Evolutionary conservation across 2,888 invertebrate genomes (phyloP), one percentile per base, ranked within the genome.

Genomic region (Rapana venosa): DNA sequence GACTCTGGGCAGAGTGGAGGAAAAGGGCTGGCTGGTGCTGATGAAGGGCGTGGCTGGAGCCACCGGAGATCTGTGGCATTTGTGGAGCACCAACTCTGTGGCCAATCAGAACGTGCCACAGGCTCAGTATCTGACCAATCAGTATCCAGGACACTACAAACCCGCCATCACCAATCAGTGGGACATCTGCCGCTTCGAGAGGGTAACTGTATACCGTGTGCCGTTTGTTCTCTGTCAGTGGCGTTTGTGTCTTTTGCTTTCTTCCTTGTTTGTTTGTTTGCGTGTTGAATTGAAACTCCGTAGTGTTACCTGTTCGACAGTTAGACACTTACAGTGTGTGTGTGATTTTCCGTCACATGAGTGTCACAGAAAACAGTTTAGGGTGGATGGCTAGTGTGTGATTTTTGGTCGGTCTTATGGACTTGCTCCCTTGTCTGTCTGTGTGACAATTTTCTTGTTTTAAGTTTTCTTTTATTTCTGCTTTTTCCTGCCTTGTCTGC

Each of bases 41-140:
- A 88, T 94, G 92, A 94, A 94, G 93, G 94, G 94, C 58, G 94
- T 94, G 61, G 90, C 93, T 1, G 93, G 93, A 17, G 93, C 93
- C 0, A 92, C 92, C 15, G 94, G 94, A 11, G 93, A 94, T 87
- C 92, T 94, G 15, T 93, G 91, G 91, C 91, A 92, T 74, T 90
- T 94, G 56, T 94, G 94, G 94, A 90, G 91, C 74, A 92, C 92
- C 26, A 66, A 85, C 22, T 90, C 91, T 35, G 92, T 93, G 0
- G 87, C 92, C 66, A 94, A 94, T 86, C 87, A 89, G 0, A 92
- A 92, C 77, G 90, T 91, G 15, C 93, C 93, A 5, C 88, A 91
- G 13, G 94, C 94, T n/a, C 87, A 90, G n/a, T 93, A 92, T 70
- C 91, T 93, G 26, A 93, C 93, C n/a, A 84, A 92, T 17, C 90